Evolutionary conservation across 2,888 invertebrate species (phyloP), one percentile per base, ranked within the genome.

Genomic region (Pterostichus madidus): DNA sequence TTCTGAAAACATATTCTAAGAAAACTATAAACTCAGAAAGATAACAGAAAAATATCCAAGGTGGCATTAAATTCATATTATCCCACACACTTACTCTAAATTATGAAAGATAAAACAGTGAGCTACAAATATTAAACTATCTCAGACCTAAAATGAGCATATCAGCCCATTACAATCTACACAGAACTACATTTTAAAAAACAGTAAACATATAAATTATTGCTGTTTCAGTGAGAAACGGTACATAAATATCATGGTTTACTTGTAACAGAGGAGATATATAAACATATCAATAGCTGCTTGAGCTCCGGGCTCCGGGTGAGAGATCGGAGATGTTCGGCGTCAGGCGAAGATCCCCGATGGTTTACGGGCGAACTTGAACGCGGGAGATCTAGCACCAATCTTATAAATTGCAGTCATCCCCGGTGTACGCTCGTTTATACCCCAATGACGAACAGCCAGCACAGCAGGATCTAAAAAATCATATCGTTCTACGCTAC

Each of bases 331-430:
- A 13, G 68, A 71, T 46, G 35, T 35, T 56, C 61, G 32, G 17
- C 13, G 77, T 77, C 52, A 46, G 35, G 17, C 77, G 56, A 13
- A 77, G 77, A 77, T 56, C 39, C 56, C 56, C 39, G 56, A 61
- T 61, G 56, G 78, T 78, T 78, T 78, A 78, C 61, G 59, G 32
- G 56, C 59, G 53, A 56, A 77, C 77, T 77, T 77, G 4, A 39
- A 39, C 59, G 56, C 56, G 35, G 61, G 61, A 78, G 78, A 78
- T 78, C 78, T 78, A 78, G 78, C 78, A 78, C 78, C 78, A 78
- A 78, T 78, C 78, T 78, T 78, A 61, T 78, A 78, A 78, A 78
- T 78, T 78, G 61, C 78, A 59, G 61, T 59, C 59, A 39, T 61
- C 52, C 61, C 78, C 56, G 17, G 53, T 56, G 77, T 52, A 17